Evolutionary conservation across 2,888 invertebrate species (phyloP), one percentile per base, ranked within the genome.

Genomic region (Horisme vitalbata): DNA sequence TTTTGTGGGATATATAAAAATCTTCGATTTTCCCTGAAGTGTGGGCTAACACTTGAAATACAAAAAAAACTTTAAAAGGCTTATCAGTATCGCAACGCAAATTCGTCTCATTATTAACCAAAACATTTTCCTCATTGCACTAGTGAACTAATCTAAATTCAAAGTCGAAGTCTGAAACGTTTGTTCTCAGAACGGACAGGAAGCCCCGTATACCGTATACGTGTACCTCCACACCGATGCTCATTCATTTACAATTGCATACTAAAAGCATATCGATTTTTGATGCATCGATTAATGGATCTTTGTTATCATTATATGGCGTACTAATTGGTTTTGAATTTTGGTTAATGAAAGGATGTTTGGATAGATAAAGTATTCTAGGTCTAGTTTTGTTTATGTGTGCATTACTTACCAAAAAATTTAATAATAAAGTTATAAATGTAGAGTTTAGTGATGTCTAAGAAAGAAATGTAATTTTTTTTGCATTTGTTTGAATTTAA

Each of bases 181-280:
- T 49, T 53, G 62, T 75, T 71, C 74, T 65, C 38, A 48, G 73
- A 72, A 78, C 44, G 47, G 57, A 60, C 78, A 77, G 78, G 78
- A 78, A 75, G 65, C 62, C 52, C 57, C 61, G 55, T 65, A 63
- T 41, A 61, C 59, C 46, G 53, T n/a, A n/a, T n/a, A n/a, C n/a
- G n/a, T n/a, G n/a, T n/a, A n/a, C n/a, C 61, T 63, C 57, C 55
- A 59, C 59, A 59, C 52, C 58, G 55, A 60, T 51, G 51, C 57
- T 55, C 57, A 63, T 60, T 59, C 56, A 68, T 64, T 68, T 64
- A 62, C 57, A 48, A 61, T 59, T 51, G 56, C 57, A 55, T 54
- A 61, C 59, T 61, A 64, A 67, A 68, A 62, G 57, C 62, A 63
- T 61, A 57, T 39, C 47, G 39, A 45, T 59, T 53, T 49, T 54